phyloP scores from a whole-genome alignment of 2,113 vertebrate genomes.

The Lagopus muta region DNA sequence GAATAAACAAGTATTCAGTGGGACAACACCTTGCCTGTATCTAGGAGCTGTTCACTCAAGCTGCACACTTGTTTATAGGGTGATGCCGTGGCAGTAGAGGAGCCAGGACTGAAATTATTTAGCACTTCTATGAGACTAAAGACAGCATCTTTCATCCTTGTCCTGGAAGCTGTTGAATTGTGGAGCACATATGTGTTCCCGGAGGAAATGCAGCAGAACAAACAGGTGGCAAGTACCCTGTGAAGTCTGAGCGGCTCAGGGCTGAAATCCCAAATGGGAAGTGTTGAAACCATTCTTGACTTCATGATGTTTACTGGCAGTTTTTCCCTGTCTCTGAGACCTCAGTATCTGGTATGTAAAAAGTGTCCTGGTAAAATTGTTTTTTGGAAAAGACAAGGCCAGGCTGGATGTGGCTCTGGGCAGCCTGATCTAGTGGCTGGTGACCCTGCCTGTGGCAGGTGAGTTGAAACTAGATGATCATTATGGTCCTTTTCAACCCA shows the following conservation, averaged over 20 bases:
- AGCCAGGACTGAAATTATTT: background rate
- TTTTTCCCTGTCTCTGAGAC: background rate
- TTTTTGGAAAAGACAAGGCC: background rate
- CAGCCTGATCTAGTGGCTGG: too few species aligned
- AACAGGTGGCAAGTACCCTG: background rate
- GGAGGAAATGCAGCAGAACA: background rate
- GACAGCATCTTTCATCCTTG: background rate
- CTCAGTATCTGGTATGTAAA: background rate
- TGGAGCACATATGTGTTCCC: background rate
- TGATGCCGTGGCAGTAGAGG: background rate
- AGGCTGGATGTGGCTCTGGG: too few species aligned
- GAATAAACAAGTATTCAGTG: background rate
- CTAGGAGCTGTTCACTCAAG: background rate
- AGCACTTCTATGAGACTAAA: background rate
- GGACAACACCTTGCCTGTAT: background rate
- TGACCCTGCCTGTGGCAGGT: too few species aligned
- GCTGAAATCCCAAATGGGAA: background rate
- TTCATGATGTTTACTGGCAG: background rate
- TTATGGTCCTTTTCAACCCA: too few species aligned
- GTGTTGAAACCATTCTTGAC: background rate
- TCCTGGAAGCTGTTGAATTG: background rate
- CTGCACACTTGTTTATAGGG: background rate
- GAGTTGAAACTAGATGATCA: too few species aligned
- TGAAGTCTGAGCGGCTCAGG: background rate
- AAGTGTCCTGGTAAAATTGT: rapidly evolving